A percentile compares a stretch with the other conserved stretches of the same genome.
Conservation (phyloP, 2,113 vertebrate species). For the Sebastes schlegelii region DNA sequence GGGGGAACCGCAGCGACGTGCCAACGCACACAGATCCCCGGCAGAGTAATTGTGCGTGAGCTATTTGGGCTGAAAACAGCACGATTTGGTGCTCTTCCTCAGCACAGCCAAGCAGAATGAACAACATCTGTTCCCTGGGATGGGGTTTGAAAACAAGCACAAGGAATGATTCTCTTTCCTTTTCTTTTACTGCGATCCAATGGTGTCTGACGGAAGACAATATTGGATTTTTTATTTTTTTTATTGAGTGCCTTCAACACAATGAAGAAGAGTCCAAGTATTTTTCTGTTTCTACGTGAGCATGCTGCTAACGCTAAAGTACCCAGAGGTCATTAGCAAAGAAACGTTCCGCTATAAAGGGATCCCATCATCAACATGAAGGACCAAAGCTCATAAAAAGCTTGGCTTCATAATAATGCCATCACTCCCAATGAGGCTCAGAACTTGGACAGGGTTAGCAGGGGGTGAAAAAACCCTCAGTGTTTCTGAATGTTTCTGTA, state of each 20-base stretch:
- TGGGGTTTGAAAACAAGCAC: slow-evolving; percentile 77
- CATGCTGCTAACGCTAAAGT: slow-evolving; percentile 36
- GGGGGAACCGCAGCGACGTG: slow-evolving; percentile 83
- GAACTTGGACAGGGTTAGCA: slow-evolving; percentile 53
- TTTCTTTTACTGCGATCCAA: slow-evolving; percentile 32
- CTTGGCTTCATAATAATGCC: slow-evolving; percentile 56
- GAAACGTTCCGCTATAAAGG: slow-evolving; percentile 61
- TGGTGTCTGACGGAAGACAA: slow-evolving; percentile 40
- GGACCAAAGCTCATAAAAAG: slow-evolving; percentile 64
- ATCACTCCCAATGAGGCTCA: slow-evolving; percentile 62
- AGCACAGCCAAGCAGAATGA: slow-evolving; percentile 88
- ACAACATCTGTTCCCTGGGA: slow-evolving; percentile 85
- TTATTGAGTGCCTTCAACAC: slow-evolving; percentile 15
- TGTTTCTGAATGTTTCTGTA: slow-evolving; percentile 70
- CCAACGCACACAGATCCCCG: slow-evolving; percentile 88
- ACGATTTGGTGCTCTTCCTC: slow-evolving; percentile 87
- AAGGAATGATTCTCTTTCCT: slow-evolving; percentile 36
- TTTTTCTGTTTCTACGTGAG: slow-evolving; percentile 39
- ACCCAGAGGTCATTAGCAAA: slow-evolving; percentile 57
- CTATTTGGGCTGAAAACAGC: slow-evolving; percentile 90
- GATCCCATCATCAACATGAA: slow-evolving; percentile 56
- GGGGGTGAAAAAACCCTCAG: slow-evolving; percentile 27
- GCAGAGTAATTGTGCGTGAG: slow-evolving; percentile 89
- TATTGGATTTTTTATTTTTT: slow-evolving; percentile 19
- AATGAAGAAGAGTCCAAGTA: slow-evolving; percentile 1